phyloP scores from a whole-genome alignment of 2,888 invertebrate species.

The Leptothorax acervorum region DNA sequence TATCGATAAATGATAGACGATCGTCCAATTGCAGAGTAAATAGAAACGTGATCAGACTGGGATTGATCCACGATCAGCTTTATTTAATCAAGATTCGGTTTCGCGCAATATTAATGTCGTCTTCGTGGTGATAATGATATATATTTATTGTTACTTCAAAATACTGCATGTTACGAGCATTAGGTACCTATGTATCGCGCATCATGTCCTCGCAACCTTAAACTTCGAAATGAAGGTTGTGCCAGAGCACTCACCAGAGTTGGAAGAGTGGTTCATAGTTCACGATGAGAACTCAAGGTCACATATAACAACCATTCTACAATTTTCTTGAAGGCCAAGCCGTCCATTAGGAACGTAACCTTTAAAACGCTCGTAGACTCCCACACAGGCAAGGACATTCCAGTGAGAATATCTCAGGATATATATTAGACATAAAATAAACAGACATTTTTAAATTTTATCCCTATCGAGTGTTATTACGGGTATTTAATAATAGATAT shows the following conservation, averaged over 20 bases:
- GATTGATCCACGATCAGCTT: background rate
- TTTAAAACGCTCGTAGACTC: constrained; percentile 19
- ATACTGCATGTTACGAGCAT: background rate
- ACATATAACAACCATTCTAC: constrained; percentile 24
- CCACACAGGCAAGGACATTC: constrained; percentile 5
- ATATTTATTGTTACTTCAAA: background rate
- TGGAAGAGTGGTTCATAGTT: constrained; percentile 63
- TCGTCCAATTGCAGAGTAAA: constrained; percentile 11
- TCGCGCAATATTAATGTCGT: background rate
- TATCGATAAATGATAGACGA: constrained; percentile 28
- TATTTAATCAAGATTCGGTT: constrained; percentile 14
- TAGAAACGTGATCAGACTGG: background rate
- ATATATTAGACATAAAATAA: background rate
- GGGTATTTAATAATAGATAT: background rate
- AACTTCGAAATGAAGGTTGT: constrained; percentile 46
- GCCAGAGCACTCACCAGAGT: constrained; percentile 5
- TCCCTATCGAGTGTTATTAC: background rate
- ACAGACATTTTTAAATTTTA: background rate
- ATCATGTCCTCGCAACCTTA: constrained; percentile 51
- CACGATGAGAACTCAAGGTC: constrained; percentile 42
- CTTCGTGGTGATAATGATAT: background rate
- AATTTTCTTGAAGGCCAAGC: constrained; percentile 36
- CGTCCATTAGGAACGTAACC: constrained; percentile 31
- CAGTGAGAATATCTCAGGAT: background rate
- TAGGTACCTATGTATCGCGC: background rate